Evolutionary conservation across 2,113 vertebrate species (phyloP).

Genomic region (Lonchura striata): DNA sequence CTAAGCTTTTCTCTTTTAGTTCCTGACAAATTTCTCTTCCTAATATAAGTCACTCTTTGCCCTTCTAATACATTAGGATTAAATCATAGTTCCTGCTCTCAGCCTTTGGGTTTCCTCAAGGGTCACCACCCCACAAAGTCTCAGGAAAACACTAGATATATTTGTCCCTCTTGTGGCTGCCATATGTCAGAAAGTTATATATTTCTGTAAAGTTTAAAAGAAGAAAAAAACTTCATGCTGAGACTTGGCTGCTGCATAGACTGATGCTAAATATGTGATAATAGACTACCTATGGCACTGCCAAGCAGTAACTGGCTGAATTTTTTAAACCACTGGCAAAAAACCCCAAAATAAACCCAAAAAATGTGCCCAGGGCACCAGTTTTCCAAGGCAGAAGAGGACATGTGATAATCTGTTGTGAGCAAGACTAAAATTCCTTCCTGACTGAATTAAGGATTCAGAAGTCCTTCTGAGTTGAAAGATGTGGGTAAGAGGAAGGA

Average conservation of each 20-base stretch:
- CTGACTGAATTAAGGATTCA: neutral
- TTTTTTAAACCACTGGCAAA: neutral
- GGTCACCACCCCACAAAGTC: neutral
- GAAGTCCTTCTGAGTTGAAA: neutral
- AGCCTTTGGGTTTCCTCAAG: neutral
- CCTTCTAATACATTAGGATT: neutral
- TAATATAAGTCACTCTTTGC: neutral
- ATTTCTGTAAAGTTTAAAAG: neutral
- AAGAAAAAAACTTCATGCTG: neutral
- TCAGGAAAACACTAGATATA: neutral
- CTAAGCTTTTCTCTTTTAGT: neutral
- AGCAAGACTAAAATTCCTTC: neutral
- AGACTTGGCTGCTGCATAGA: neutral
- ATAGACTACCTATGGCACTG: neutral
- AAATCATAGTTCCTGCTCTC: neutral
- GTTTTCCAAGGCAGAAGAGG: neutral
- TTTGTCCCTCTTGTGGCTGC: neutral
- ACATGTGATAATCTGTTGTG: neutral
- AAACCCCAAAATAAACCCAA: accelerated
- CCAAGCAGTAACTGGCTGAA: neutral
- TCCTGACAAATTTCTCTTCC: neutral
- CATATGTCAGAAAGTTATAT: neutral
- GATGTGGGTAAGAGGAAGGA: neutral
- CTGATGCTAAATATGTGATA: neutral
- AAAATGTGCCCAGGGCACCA: neutral